phyloP scores from a whole-genome alignment of 92 coral and sea anemone species.

The Epizoanthus illoricatus region DNA sequence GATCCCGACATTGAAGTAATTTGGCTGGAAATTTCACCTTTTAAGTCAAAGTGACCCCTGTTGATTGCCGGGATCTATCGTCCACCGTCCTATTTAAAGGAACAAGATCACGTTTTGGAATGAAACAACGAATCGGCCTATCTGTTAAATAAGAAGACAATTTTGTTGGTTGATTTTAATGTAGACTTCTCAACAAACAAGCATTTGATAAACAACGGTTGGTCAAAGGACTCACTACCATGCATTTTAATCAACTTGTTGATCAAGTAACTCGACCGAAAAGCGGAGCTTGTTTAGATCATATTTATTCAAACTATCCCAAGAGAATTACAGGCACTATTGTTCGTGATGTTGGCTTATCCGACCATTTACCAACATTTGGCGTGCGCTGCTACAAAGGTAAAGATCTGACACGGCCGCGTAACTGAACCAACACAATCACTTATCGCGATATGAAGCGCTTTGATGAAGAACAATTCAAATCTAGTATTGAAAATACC shows the following conservation, averaged over 20 bases:
- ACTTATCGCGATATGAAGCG: slow-evolving; percentile 54
- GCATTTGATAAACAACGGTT: slow-evolving; percentile 54
- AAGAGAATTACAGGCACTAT: slow-evolving; percentile 42
- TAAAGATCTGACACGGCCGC: slow-evolving; percentile 35
- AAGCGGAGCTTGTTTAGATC: slow-evolving; percentile 66
- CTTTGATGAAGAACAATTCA: slow-evolving; percentile 57
- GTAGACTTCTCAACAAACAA: slow-evolving; percentile 40
- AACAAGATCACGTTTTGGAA: slow-evolving; percentile 29
- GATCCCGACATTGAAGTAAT: slow-evolving; percentile 38
- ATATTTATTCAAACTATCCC: slow-evolving; percentile 54
- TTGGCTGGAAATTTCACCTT: slow-evolving; percentile 60
- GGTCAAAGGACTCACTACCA: slow-evolving; percentile 52
- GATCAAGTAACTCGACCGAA: slow-evolving; percentile 48
- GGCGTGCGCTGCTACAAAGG: slow-evolving; percentile 47
- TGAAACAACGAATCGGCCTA: slow-evolving; percentile 48
- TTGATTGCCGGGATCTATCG: slow-evolving; percentile 50
- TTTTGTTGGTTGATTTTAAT: slow-evolving; percentile 61
- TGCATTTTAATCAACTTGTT: slow-evolving; percentile 66
- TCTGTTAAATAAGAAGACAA: slow-evolving; percentile 56
- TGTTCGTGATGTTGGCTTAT: slow-evolving; percentile 47
- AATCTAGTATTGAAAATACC: slow-evolving; percentile 34
- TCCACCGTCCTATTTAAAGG: slow-evolving; percentile 38
- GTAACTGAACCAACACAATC: slow-evolving; percentile 21
- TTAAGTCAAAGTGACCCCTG: slow-evolving; percentile 54
- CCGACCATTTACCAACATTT: slow-evolving; percentile 63